phyloP scores from a whole-genome alignment of 1,140 invertebrate species.

The Araneus ventricosus region DNA sequence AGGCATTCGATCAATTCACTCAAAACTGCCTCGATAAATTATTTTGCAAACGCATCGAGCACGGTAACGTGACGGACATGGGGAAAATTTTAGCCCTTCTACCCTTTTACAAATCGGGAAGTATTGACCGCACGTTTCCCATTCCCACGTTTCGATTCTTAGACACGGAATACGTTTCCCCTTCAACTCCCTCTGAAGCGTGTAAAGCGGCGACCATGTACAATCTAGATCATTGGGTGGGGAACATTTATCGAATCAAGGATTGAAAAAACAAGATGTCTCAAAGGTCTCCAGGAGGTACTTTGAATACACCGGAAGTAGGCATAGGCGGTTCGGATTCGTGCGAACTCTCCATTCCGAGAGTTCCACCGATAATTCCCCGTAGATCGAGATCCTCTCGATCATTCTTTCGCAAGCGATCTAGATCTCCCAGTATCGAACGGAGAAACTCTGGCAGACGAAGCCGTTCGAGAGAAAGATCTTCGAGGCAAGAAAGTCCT shows the following conservation, averaged over 20 bases:
- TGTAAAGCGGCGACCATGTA: conserved; percentile 45
- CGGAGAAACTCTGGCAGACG: no score
- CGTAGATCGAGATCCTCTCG: no score
- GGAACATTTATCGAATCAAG: conserved; percentile 14
- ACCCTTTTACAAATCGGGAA: not conserved
- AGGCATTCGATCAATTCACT: not conserved
- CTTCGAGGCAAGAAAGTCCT: no score
- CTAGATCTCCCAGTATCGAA: no score
- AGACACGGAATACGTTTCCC: not conserved
- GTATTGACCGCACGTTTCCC: not conserved
- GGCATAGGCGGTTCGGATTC: no score
- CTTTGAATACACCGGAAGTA: no score
- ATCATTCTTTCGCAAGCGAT: no score
- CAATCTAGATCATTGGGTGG: not conserved
- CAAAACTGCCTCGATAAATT: not conserved
- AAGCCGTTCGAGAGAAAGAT: no score
- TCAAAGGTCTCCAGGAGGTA: no score
- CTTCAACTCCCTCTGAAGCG: not conserved
- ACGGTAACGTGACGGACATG: not conserved
- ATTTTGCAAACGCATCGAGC: not conserved
- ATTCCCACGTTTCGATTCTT: not conserved
- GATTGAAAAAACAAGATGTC: not conserved
- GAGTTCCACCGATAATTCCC: no score
- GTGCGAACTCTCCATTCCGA: no score
- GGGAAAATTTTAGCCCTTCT: not conserved